These are phyloP conservation scores for Pseudococcus viburni DNA, from an alignment of 2,888 invertebrate species.

Conservation along the genomic window DNA sequence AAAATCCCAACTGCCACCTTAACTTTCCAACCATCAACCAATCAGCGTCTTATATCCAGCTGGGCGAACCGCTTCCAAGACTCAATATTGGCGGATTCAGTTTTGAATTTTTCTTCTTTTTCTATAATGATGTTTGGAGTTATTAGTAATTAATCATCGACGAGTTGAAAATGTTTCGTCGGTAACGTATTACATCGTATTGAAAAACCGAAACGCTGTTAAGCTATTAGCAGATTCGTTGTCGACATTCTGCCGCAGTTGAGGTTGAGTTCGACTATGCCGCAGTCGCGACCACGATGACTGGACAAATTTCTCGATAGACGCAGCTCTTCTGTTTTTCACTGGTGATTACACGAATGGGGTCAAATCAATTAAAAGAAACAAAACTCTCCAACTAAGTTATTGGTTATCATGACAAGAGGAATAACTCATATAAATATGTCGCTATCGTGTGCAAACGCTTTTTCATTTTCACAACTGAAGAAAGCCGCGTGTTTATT, in stretches of 20 bases:
- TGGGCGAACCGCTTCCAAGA: background rate
- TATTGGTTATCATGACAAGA: constrained; percentile 64
- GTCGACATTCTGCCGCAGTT: constrained; percentile 46
- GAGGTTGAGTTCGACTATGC: background rate
- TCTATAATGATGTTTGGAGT: constrained; percentile 52
- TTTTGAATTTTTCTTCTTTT: background rate
- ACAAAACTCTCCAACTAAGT: constrained; percentile 67
- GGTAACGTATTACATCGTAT: constrained; percentile 8
- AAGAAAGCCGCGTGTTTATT: constrained; percentile 46
- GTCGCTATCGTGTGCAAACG: constrained; percentile 38
- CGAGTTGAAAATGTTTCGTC: background rate
- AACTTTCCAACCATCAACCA: constrained; percentile 39
- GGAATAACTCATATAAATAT: constrained; percentile 43
- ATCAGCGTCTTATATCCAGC: constrained; percentile 18
- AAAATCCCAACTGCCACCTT: background rate
- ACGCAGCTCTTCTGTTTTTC: constrained; percentile 45
- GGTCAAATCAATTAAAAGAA: constrained; percentile 67
- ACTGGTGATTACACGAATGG: constrained; percentile 63
- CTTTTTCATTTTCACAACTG: constrained; percentile 40
- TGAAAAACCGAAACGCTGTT: constrained; percentile 38
- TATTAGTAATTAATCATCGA: constrained; percentile 64
- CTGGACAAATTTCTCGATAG: constrained; percentile 64
- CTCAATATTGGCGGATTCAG: constrained; percentile 12
- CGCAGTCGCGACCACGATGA: constrained; percentile 36
- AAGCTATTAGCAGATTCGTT: constrained; percentile 61